Base-by-base conservation (phyloP, 2,888 invertebrate genomes). In the Baronia brevicornis region DNA sequence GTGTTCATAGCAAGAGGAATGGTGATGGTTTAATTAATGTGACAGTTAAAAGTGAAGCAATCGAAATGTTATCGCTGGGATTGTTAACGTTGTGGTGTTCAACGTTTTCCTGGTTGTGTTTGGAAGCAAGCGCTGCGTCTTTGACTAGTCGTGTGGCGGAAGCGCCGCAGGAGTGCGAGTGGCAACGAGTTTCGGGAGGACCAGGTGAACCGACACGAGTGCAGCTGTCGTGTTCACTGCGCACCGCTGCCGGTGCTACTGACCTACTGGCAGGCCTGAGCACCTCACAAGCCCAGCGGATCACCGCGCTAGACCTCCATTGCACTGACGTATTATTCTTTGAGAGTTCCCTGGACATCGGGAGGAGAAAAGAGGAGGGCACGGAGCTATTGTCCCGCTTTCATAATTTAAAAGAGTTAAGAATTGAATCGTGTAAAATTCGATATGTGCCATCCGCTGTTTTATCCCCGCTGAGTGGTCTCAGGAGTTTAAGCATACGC, bases 351-450 rank as follows among this genome's bases (percentile, higher is more conserved):
- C 69, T 90, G 27, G 90, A 90, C 46, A 80, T 88, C 41, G 85
- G 84, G 10, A 61, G 80, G 44, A 60, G 82, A 51, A 84, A 84
- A 63, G 84, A 85, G 51, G 79, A 84, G 48, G 82, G 84, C 43
- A 80, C 77, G 8, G 85, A 86, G 48, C 87, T 90, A 43, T 65
- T 91, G 25, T 85, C 87, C 18, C 80, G 87, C 24, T 85, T 92
- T 51, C 87, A 88, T 29, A 86, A 89, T 38, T 78, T 93, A 20
- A 87, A 87, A 53, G 89, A 91, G 51, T 74, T 93, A 33, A 84
- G 86, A 43, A 87, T 94, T 61, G 92, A 92, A 52, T 89, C 88
- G 43, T 94, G 94, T 70, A 93, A 93, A 74, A 89, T 93, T 45
- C 86, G 91, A 44, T 89, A 89, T 55, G 85, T 94, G 36, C 91